Evolutionary conservation across 2,888 invertebrate genomes (phyloP), one percentile per base, ranked within the genome.

Genomic region (Tiliacea aurago): DNA sequence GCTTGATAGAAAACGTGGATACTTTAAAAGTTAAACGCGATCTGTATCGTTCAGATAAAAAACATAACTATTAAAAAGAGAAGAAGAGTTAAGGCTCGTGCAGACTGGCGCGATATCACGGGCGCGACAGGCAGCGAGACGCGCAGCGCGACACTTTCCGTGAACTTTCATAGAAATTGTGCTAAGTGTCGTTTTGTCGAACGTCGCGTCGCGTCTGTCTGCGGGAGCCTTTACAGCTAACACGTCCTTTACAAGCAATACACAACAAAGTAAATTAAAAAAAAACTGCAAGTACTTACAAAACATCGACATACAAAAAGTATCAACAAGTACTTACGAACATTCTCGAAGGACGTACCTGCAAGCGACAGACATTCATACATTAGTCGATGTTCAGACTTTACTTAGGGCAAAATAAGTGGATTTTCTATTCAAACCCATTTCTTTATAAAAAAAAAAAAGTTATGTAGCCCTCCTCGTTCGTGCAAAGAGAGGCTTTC

Each of bases 401-500:
- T 87, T 78, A 72, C 86, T 80, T 74, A 77, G 80, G 65, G 74
- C 47, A 73, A 63, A 74, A 77, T 87, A 83, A 87, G 85, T 84
- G 86, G 81, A 83, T 83, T 77, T 84, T 71, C 83, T 76, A 86
- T 86, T 80, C 84, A 86, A 86, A 83, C 83, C 74, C 78, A 83
- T 84, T 84, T 84, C 82, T 81, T 83, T 86, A 85, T 83, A 90
- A 85, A 91, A 91, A 91, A 91, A 91, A 91, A 89, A 91, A 90
- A 90, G 86, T 90, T 93, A 87, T 90, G 88, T 89, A 91, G 89
- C 90, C 87, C 84, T 88, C 87, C 84, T 88, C 90, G 89, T 91
- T 92, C 89, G 89, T 83, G 88, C 84, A 89, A 88, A 90, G 91
- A 87, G 88, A 85, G 86, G 90, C 92, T 92, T 92, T 93, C 88